Evolutionary conservation across 2,888 invertebrate species (phyloP).

Genomic region (Camptogramma bilineatum): DNA sequence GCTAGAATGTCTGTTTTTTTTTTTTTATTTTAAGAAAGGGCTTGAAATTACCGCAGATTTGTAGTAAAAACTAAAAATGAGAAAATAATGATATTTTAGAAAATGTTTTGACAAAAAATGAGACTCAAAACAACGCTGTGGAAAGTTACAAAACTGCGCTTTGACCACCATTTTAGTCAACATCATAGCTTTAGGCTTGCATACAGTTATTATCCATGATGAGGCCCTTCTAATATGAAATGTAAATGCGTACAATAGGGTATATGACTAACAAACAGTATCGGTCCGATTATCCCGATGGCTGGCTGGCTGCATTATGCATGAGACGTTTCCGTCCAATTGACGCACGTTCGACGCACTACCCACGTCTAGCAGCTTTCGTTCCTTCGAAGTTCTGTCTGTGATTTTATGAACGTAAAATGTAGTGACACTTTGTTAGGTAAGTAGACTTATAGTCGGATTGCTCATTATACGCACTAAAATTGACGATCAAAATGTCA

Average conservation of each 20-base stretch:
- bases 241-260: constrained; percentile 71
- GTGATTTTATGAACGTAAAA: not conserved
- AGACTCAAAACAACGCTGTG: too few species aligned
- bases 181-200: not conserved
- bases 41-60: too few species aligned
- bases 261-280: constrained; percentile 84
- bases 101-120: too few species aligned
- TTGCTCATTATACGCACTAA: too few species aligned
- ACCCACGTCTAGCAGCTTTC: constrained; percentile 46
- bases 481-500: too few species aligned
- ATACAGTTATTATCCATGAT: not conserved
- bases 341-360: constrained; percentile 50
- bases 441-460: too few species aligned
- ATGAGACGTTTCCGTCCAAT: constrained; percentile 72
- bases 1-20: too few species aligned
- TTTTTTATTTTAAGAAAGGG: too few species aligned
- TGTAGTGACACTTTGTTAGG: not conserved
- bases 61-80: too few species aligned
- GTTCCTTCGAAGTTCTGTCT: not conserved
- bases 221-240: constrained; percentile 57
- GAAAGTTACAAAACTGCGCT: too few species aligned
- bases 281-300: constrained; percentile 71
- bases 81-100: too few species aligned
- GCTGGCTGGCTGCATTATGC: constrained; percentile 66
- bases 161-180: too few species aligned